A percentile compares a stretch with the other conserved stretches of the same genome.
These are phyloP conservation scores for Andrena cerasifolii DNA, from an alignment of 1,140 invertebrate genomes.

Conservation along the genomic window DNA sequence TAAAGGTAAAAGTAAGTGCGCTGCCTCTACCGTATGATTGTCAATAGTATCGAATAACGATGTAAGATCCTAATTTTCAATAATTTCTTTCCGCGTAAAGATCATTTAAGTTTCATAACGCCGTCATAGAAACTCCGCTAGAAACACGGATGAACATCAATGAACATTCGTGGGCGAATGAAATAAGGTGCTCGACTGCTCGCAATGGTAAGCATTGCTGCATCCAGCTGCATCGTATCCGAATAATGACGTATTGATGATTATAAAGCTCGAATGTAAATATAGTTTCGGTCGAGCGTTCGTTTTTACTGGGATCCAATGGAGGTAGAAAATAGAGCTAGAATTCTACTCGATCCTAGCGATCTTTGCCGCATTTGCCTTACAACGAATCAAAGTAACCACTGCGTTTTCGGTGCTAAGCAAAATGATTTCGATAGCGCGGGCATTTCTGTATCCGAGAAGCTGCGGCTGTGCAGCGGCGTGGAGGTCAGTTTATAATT, in stretches of 20 bases:
- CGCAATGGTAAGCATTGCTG: background rate
- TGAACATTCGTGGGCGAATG: slow-evolving; percentile 10
- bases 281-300: slow-evolving; percentile 15
- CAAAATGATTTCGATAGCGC: slow-evolving; percentile 24
- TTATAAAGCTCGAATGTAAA: slow-evolving; percentile 18
- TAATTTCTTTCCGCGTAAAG: background rate
- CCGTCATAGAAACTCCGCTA: slow-evolving; percentile 37
- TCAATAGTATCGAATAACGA: background rate
- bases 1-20: too few relatives aligned
- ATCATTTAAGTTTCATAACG: background rate
- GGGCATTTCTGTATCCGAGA: slow-evolving; percentile 59
- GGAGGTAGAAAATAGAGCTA: slow-evolving; percentile 13
- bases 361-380: slow-evolving; percentile 72
- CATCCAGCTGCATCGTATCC: background rate
- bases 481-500: slow-evolving; percentile 70
- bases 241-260: slow-evolving; percentile 7
- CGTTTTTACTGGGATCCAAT: slow-evolving; percentile 11
- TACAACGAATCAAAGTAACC: slow-evolving; percentile 62
- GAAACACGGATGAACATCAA: too few relatives aligned
- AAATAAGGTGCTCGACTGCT: slow-evolving; percentile 24
- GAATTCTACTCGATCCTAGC: background rate
- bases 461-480: slow-evolving; percentile 71
- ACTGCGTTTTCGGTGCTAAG: slow-evolving; percentile 64
- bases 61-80: background rate
- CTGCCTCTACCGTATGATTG: background rate